Percentiles rank a stretch among this genome's conserved stretches.
Conservation (phyloP, 2,113 vertebrate genomes). For the Hystrix brachyura region DNA sequence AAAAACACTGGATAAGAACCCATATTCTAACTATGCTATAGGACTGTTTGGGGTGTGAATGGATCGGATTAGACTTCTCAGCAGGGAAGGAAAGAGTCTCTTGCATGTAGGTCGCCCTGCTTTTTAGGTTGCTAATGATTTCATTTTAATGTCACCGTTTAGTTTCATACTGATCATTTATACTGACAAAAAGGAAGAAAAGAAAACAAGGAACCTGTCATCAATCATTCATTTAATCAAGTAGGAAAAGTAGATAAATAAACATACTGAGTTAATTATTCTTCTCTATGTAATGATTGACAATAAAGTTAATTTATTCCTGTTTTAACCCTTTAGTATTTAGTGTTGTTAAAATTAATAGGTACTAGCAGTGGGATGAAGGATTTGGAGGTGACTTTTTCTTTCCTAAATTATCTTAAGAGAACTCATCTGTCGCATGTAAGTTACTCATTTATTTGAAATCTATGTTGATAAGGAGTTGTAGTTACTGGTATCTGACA, state of each 20-base stretch:
- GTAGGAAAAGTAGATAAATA: slow-evolving; percentile 91
- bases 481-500: slow-evolving; percentile 1
- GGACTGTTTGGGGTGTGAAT: slow-evolving; percentile 10
- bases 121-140: slow-evolving; percentile 85
- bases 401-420: slow-evolving; percentile 33
- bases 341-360: slow-evolving; percentile 78
- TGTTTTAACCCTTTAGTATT: slow-evolving; percentile 85
- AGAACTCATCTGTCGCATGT: background rate
- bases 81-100: slow-evolving; percentile 40
- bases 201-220: slow-evolving; percentile 90
- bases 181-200: slow-evolving; percentile 88
- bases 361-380: slow-evolving; percentile 65
- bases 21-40: background rate
- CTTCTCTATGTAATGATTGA: slow-evolving; percentile 89
- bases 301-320: slow-evolving; percentile 90
- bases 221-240: slow-evolving; percentile 93
- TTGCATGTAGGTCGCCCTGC: slow-evolving; percentile 54
- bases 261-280: slow-evolving; percentile 92
- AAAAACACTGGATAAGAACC: background rate
- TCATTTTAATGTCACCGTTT: slow-evolving; percentile 83
- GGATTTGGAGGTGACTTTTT: background rate
- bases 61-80: slow-evolving; percentile 71
- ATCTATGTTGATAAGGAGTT: slow-evolving; percentile 1
- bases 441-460: background rate
- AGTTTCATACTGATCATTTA: slow-evolving; percentile 88